Evolutionary conservation across 1,140 invertebrate genomes (phyloP).

Genomic region (Penaeus chinensis): DNA sequence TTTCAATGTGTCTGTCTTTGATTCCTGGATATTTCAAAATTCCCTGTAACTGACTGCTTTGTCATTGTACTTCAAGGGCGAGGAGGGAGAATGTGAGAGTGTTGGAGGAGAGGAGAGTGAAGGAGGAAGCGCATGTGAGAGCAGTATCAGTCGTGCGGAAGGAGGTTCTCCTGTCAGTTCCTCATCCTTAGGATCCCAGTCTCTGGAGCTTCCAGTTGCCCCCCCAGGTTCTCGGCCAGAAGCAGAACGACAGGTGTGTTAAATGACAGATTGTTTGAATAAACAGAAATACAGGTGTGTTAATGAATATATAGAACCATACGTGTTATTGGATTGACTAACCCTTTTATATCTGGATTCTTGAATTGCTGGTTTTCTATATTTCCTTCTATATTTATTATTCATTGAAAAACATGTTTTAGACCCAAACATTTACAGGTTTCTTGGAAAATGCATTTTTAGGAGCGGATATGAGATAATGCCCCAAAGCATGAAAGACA

Average conservation of each 20-base stretch:
- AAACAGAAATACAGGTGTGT: too few relatives aligned
- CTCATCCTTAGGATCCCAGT: conserved; percentile 67
- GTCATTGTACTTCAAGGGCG: conserved; percentile 19
- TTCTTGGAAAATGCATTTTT: too few relatives aligned
- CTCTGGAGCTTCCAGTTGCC: conserved; percentile 73
- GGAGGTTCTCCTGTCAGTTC: conserved; percentile 50
- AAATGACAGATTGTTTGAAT: conserved; percentile 69
- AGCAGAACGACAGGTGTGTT: conserved; percentile 71
- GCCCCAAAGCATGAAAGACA: too few relatives aligned
- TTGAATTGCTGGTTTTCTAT: too few relatives aligned
- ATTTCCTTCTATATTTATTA: too few relatives aligned
- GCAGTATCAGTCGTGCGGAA: conserved; percentile 34
- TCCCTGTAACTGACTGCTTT: not conserved
- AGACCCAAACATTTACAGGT: too few relatives aligned
- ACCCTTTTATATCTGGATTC: too few relatives aligned
- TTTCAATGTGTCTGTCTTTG: too few relatives aligned
- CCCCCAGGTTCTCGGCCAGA: conserved; percentile 71
- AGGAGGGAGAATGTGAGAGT: conserved; percentile 58
- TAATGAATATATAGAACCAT: too few relatives aligned
- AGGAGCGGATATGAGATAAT: too few relatives aligned
- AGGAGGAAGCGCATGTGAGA: conserved; percentile 45
- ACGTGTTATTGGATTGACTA: not conserved
- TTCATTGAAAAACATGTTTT: too few relatives aligned
- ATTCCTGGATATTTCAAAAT: not conserved
- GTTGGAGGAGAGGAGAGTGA: conserved; percentile 58